Conservation (phyloP, 2,888 invertebrate species). For the Drosophila neonasuta region DNA sequence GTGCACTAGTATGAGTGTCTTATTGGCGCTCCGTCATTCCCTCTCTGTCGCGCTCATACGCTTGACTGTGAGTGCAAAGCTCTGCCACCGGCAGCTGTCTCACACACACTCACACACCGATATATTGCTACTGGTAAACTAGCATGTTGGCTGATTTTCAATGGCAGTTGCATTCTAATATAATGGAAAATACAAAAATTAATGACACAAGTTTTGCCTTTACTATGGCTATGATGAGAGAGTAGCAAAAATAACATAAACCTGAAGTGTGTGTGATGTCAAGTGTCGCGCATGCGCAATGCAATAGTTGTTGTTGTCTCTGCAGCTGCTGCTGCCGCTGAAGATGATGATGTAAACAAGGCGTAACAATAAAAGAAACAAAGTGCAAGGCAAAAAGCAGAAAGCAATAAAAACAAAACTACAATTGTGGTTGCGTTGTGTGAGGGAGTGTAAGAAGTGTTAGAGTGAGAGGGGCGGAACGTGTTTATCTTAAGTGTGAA, state of each 20-base stretch:
- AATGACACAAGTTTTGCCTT: slow-evolving; percentile 48
- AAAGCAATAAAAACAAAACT: slow-evolving; percentile 18
- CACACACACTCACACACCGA: slow-evolving; percentile 15
- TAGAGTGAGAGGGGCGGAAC: slow-evolving; percentile 24
- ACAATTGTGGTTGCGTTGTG: slow-evolving; percentile 7
- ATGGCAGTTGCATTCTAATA: slow-evolving; percentile 62
- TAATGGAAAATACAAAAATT: slow-evolving; percentile 56
- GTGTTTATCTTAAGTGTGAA: slow-evolving; percentile 47
- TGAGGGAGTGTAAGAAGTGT: slow-evolving; percentile 26
- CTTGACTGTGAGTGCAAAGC: slow-evolving; percentile 1
- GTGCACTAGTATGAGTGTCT: slow-evolving; percentile 33
- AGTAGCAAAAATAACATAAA: slow-evolving; percentile 19
- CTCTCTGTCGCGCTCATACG: not conserved
- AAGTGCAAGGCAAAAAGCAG: slow-evolving; percentile 35
- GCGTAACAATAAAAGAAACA: slow-evolving; percentile 46
- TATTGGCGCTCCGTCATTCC: not conserved
- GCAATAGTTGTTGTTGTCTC: slow-evolving; percentile 12
- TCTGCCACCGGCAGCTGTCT: slow-evolving; percentile 38
- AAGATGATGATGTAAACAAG: slow-evolving; percentile 64
- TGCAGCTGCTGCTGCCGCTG: slow-evolving; percentile 19
- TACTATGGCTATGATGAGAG: not conserved
- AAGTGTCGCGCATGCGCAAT: slow-evolving; percentile 64
- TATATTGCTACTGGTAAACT: not conserved
- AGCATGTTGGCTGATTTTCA: slow-evolving; percentile 49
- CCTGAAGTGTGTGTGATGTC: slow-evolving; percentile 42